Evolutionary conservation across 2,113 vertebrate genomes (phyloP).

Genomic region (Limanda limanda): DNA sequence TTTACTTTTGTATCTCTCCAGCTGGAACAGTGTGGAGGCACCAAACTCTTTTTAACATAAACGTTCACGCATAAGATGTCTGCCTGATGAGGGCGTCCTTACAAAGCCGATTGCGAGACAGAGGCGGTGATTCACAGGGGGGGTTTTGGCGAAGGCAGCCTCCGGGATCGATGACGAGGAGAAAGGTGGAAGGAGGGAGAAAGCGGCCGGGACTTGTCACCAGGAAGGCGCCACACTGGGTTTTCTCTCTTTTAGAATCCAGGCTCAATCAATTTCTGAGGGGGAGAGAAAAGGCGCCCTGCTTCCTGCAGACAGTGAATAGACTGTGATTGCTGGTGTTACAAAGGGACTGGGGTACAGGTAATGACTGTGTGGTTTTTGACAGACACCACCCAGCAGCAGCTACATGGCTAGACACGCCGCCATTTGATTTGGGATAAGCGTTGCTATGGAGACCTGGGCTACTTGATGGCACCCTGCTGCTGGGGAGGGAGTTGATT

Average conservation of each 20-base stretch:
- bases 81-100: constrained; percentile 23
- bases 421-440: constrained; percentile 54
- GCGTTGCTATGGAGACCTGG: constrained; percentile 59
- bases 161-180: constrained; percentile 50
- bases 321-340: constrained; percentile 67
- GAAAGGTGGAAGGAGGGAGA: constrained; percentile 8
- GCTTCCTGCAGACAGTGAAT: constrained; percentile 62
- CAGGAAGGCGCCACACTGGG: constrained; percentile 46
- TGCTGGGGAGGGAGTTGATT: constrained; percentile 16
- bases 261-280: constrained; percentile 48
- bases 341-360: constrained; percentile 64
- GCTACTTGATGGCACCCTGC: constrained; percentile 44
- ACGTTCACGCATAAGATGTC: constrained; percentile 25
- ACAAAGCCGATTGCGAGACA: constrained; percentile 42
- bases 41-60: constrained; percentile 45
- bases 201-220: constrained; percentile 56
- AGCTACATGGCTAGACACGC: constrained; percentile 34
- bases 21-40: background rate
- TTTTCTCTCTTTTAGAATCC: constrained; percentile 46
- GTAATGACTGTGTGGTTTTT: constrained; percentile 66
- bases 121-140: constrained; percentile 58
- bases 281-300: background rate
- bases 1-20: constrained; percentile 29
- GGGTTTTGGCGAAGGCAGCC: constrained; percentile 30
- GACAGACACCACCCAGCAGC: constrained; percentile 64